phyloP scores from a whole-genome alignment of 2,888 invertebrate species.

The Taphrorychus bicolor region DNA sequence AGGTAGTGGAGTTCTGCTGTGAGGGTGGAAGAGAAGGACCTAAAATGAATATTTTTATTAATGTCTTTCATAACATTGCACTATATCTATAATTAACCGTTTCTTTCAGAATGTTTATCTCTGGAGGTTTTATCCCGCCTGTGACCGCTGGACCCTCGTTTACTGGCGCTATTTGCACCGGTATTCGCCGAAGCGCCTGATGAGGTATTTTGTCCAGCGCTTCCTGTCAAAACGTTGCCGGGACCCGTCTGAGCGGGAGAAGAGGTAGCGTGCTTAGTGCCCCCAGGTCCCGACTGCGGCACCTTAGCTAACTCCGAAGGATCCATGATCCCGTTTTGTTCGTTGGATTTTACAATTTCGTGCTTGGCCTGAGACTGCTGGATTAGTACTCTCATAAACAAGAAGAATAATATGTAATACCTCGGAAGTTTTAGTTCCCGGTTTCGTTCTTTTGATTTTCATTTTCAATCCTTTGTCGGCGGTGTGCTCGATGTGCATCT shows the following conservation, averaged over 20 bases:
- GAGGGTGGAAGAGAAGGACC: conserved; percentile 1
- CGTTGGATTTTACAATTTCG: conserved; percentile 93
- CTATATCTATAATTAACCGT: conserved; percentile 25
- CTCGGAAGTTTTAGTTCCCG: conserved; percentile 68
- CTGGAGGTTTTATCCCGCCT: conserved; percentile 75
- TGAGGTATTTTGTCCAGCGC: conserved; percentile 28
- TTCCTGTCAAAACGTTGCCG: conserved; percentile 19
- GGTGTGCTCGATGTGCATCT: conserved; percentile 75
- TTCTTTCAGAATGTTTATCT: conserved; percentile 64
- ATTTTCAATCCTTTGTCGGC: conserved; percentile 92
- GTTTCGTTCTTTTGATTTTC: conserved; percentile 97
- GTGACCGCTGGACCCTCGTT: conserved; percentile 83
- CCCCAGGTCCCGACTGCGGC: conserved; percentile 22
- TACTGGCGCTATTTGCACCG: conserved; percentile 57
- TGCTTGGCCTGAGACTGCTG: conserved; percentile 84
- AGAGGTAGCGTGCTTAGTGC: conserved; percentile 34
- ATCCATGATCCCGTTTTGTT: conserved; percentile 65
- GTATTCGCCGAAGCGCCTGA: conserved; percentile 37
- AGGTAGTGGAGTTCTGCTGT: conserved; percentile 46
- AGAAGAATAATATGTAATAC: conserved; percentile 11
- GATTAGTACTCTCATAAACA: not conserved
- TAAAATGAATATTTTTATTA: conserved; percentile 39
- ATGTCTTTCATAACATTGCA: not conserved
- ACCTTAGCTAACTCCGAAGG: conserved; percentile 26
- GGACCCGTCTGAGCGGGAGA: conserved; percentile 19